Evolutionary conservation across 2,797 vertebrate species (phyloP).

Genomic region (Staurois parvus): DNA sequence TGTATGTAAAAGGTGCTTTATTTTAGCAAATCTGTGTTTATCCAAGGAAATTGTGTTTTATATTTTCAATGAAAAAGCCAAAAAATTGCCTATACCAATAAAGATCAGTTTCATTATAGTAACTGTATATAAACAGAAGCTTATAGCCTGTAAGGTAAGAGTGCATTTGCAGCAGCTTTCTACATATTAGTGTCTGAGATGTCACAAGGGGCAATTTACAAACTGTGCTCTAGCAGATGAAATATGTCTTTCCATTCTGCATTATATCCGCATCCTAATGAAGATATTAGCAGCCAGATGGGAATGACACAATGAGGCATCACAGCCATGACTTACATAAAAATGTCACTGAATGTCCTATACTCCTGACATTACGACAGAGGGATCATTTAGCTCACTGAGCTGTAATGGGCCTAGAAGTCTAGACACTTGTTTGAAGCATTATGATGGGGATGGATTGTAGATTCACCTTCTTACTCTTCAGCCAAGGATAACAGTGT

Average conservation of each 20-base stretch:
- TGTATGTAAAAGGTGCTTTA: neutral
- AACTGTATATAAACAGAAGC: neutral
- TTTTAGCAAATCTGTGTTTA: neutral
- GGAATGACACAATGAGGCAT: slow-evolving; percentile 49
- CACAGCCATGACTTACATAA: slow-evolving; percentile 43
- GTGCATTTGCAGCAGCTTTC: neutral
- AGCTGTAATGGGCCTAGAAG: slow-evolving; percentile 40
- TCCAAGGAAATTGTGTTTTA: neutral
- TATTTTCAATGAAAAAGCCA: neutral
- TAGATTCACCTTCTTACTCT: slow-evolving; percentile 49
- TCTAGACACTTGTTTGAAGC: slow-evolving; percentile 52
- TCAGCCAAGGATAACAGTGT: slow-evolving; percentile 52
- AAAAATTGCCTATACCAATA: neutral
- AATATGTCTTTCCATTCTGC: slow-evolving; percentile 40
- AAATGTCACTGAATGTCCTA: slow-evolving; percentile 50
- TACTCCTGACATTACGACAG: slow-evolving; percentile 30
- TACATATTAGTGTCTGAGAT: slow-evolving; percentile 7
- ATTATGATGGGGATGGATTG: slow-evolving; percentile 36
- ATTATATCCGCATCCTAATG: slow-evolving; percentile 39
- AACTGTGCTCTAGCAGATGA: slow-evolving; percentile 24
- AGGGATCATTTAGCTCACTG: slow-evolving; percentile 42
- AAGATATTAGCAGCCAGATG: slow-evolving; percentile 51
- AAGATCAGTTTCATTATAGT: neutral
- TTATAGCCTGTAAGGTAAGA: neutral
- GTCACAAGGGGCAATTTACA: slow-evolving; percentile 34